Evolutionary conservation across 2,888 invertebrate species (phyloP).

Genomic region (Perdita meconis): DNA sequence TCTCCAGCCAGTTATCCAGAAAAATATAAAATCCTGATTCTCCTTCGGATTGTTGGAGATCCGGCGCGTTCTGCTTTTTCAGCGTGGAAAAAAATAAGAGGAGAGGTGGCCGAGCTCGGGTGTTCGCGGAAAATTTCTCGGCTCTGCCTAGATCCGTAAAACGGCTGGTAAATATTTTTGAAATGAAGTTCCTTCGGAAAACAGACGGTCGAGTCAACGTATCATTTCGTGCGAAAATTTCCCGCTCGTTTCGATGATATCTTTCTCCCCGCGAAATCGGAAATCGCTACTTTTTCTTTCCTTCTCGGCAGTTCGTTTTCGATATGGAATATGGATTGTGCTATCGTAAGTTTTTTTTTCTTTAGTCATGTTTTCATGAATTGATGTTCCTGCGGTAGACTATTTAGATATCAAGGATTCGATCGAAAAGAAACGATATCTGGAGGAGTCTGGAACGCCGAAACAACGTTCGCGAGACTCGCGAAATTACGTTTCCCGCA

Average conservation of each 20-base stretch:
- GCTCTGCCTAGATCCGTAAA: neutral
- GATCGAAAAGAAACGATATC: neutral
- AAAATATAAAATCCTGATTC: conserved; percentile 16
- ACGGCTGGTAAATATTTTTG: conserved; percentile 36
- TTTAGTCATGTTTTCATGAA: conserved; percentile 12
- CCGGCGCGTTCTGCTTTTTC: neutral
- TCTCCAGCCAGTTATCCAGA: neutral
- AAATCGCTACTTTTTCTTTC: conserved; percentile 18
- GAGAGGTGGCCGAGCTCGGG: neutral
- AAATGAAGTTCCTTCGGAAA: conserved; percentile 26
- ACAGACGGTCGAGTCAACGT: conserved; percentile 19
- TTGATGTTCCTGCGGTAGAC: neutral
- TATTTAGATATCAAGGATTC: conserved; percentile 11
- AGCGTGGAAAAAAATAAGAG: neutral
- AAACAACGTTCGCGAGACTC: neutral
- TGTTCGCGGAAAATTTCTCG: neutral
- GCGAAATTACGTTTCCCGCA: conserved; percentile 38
- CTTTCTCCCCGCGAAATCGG: neutral
- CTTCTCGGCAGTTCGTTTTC: neutral
- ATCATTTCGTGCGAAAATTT: conserved; percentile 14
- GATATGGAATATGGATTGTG: conserved; percentile 19
- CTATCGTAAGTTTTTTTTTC: neutral
- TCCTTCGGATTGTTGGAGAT: neutral
- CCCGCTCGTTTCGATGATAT: conserved; percentile 26
- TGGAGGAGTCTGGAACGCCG: neutral